Percentiles rank a stretch among this genome's conserved stretches.
Evolutionary conservation across 2,888 invertebrate species (phyloP).

Genomic region (Drosophila cognata): DNA sequence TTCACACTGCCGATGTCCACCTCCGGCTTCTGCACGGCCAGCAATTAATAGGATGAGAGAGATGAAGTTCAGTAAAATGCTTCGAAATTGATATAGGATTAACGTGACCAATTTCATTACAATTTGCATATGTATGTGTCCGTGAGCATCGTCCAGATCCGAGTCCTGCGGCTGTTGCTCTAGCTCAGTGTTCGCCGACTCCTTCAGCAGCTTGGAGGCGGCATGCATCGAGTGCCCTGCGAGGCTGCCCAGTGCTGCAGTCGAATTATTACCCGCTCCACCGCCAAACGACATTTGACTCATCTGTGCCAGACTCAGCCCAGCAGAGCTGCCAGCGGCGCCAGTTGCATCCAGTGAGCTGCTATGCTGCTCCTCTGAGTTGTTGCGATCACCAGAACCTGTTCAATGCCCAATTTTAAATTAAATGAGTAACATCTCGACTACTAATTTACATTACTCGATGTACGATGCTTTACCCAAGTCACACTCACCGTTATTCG

Average conservation of each 20-base stretch:
- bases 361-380: slow-evolving; percentile 85
- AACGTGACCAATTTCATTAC: slow-evolving; percentile 82
- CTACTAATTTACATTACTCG: neutral
- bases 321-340: slow-evolving; percentile 77
- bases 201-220: slow-evolving; percentile 84
- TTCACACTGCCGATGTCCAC: slow-evolving; percentile 84
- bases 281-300: slow-evolving; percentile 85
- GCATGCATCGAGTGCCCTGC: slow-evolving; percentile 83
- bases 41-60: slow-evolving; percentile 19
- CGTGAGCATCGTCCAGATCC: slow-evolving; percentile 86
- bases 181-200: slow-evolving; percentile 85
- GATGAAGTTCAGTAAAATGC: slow-evolving; percentile 47
- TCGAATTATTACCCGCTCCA: slow-evolving; percentile 78
- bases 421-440: slow-evolving; percentile 2
- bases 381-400: slow-evolving; percentile 86
- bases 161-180: slow-evolving; percentile 86
- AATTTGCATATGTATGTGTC: slow-evolving; percentile 86
- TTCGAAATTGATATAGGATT: slow-evolving; percentile 30
- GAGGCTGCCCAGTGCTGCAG: slow-evolving; percentile 77
- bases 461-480: slow-evolving; percentile 71
- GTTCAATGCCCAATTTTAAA: neutral
- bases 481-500: slow-evolving; percentile 86
- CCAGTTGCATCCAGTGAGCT: slow-evolving; percentile 81
- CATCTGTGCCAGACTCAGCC: slow-evolving; percentile 85
- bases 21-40: slow-evolving; percentile 83